Conservation (phyloP, 1,140 invertebrate species). For the Papilio machaon region DNA sequence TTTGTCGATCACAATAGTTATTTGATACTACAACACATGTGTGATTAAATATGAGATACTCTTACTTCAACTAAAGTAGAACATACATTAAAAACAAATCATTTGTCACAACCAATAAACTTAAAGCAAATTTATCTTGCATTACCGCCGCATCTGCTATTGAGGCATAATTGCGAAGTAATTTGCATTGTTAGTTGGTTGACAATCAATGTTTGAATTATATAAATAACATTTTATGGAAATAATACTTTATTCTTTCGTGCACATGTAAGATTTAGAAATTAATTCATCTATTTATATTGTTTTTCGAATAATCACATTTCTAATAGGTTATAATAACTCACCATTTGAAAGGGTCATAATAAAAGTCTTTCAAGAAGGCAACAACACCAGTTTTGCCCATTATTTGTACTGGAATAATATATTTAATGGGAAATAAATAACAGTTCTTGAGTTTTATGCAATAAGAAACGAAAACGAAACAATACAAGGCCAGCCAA, state of each 20-base stretch:
- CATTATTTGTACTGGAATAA: conserved; percentile 56
- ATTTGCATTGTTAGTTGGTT: neutral
- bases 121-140: neutral
- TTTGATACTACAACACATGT: too few relatives aligned
- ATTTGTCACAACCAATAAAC: neutral
- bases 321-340: conserved; percentile 61
- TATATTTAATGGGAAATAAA: neutral
- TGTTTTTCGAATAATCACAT: conserved; percentile 36
- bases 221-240: neutral
- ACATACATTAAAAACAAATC: neutral
- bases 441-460: neutral
- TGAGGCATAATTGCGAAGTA: neutral
- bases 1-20: too few relatives aligned
- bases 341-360: conserved; percentile 78
- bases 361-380: conserved; percentile 70
- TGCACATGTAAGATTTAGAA: neutral
- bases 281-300: neutral
- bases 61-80: too few relatives aligned
- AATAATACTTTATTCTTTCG: neutral
- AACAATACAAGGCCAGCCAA: neutral
- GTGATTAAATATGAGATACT: too few relatives aligned
- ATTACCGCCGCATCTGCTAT: neutral
- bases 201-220: neutral
- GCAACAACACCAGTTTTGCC: conserved; percentile 65
- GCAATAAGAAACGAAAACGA: neutral